A percentile compares a stretch with the other conserved stretches of the same genome.
These are phyloP conservation scores for Chloroceryle aenea DNA, from an alignment of 2,113 vertebrate genomes.

Conservation along the genomic window DNA sequence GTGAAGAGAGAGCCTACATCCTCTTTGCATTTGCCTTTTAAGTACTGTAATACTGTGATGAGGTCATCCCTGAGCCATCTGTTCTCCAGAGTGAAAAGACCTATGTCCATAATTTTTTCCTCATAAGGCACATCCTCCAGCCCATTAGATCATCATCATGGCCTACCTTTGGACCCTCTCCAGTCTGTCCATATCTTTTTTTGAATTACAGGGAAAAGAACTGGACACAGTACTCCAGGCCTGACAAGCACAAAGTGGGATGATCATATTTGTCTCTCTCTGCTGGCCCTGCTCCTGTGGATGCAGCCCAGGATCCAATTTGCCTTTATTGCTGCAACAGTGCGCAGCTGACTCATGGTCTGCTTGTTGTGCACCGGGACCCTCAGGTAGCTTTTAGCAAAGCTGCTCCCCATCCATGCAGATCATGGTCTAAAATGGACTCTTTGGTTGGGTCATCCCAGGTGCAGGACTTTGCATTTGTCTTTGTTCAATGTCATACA, in stretches of 20 bases:
- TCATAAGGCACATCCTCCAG: not conserved
- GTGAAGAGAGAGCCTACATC: not conserved
- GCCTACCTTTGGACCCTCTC: not conserved
- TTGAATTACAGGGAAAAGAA: not conserved
- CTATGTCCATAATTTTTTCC: not conserved
- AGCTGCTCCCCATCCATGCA: not conserved
- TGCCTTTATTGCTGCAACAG: not conserved
- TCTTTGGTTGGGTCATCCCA: not conserved
- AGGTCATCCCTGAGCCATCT: not conserved
- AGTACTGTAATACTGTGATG: not conserved
- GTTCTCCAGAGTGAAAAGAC: not conserved
- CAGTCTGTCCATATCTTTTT: not conserved
- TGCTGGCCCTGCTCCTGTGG: not conserved
- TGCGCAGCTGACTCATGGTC: too few relatives aligned
- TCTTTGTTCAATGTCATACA: not conserved
- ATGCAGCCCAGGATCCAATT: not conserved
- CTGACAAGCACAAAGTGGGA: not conserved
- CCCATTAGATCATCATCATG: not conserved
- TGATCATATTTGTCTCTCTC: not conserved
- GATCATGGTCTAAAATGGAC: not conserved
- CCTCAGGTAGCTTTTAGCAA: not conserved
- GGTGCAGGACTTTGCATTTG: not conserved
- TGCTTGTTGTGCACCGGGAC: not conserved
- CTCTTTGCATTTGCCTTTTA: not conserved
- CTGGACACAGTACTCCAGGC: not conserved